These are phyloP conservation scores for Agelastica alni DNA, from an alignment of 2,888 invertebrate genomes.

Conservation along the genomic window DNA sequence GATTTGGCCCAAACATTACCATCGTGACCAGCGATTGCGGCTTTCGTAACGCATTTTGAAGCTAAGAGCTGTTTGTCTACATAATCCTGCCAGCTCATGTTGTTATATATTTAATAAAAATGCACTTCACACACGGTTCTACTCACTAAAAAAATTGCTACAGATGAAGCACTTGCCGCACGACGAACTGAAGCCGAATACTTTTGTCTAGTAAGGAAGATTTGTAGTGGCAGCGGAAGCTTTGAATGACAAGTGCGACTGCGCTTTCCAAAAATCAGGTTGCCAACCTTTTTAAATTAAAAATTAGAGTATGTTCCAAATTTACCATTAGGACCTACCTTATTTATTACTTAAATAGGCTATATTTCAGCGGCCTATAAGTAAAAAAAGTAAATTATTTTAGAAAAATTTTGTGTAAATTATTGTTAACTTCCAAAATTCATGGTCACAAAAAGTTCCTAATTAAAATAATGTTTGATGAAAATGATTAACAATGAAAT, in stretches of 20 bases:
- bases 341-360: too few species aligned
- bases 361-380: too few species aligned
- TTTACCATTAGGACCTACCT: too few species aligned
- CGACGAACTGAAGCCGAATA: conserved; percentile 50
- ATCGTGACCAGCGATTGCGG: conserved; percentile 93
- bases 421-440: too few species aligned
- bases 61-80: conserved; percentile 96
- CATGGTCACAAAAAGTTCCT: too few species aligned
- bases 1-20: conserved; percentile 95
- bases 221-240: conserved; percentile 47
- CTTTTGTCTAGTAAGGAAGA: conserved; percentile 41
- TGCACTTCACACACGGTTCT: conserved; percentile 53
- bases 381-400: too few species aligned
- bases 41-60: conserved; percentile 92
- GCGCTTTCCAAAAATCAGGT: conserved; percentile 33
- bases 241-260: conserved; percentile 46
- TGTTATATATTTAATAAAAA: conserved; percentile 53
- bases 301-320: too few species aligned
- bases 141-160: conserved; percentile 46
- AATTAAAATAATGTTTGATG: too few species aligned
- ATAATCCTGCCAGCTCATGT: conserved; percentile 98
- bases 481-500: too few species aligned
- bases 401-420: too few species aligned
- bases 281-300: too few species aligned
- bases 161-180: conserved; percentile 47